Evolutionary conservation across 2,113 vertebrate species (phyloP), one percentile per base, ranked within the genome.

Genomic region (Zosterops lateralis): DNA sequence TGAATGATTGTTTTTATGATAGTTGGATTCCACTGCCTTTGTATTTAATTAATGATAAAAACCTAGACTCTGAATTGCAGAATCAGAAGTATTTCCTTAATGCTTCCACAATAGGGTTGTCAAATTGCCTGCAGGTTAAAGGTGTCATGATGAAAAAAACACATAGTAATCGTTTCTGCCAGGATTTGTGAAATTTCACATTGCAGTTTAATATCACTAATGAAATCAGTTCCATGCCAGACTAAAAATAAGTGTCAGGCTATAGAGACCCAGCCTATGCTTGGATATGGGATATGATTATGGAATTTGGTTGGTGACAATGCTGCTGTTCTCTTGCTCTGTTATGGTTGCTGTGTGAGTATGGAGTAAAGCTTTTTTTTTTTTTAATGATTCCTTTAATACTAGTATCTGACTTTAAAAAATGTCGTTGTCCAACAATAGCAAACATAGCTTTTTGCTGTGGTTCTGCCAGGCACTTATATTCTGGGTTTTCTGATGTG

Each of bases 281-380:
- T 58, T 32, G 25, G 42, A 19, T 26, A 13, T 0, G 0, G 25
- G 45, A 21, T 26, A 12, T 0, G 0, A 4, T 34, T 60, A 20
- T 6, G 11, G 61, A 18, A 26, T 60, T 80, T 64, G 24, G 2
- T 21, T 82, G 50, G 71, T 75, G 62, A 17, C 14, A 53, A 58
- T 67, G 22, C 44, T 79, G 40, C 15, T 78, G 12, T 54, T 94
- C 34, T 66, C n/a, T 32, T 77, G 0, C 18, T 75, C 26, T 67
- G 2, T 62, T 72, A 8, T 3, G 4, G 25, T 21, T 86, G 10
- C 42, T 72, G 44, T 34, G 14, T 18, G 28, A 51, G 20, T 70
- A 51, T n/a, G 42, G 45, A 70, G 45, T 16, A 48, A 76, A 72
- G 36, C 0, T 34, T 34, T 20, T 9, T n/a, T 14, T 22, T 28